These are phyloP conservation scores for Piprites chloris DNA, from an alignment of 2,113 vertebrate genomes.

Conservation along the genomic window DNA sequence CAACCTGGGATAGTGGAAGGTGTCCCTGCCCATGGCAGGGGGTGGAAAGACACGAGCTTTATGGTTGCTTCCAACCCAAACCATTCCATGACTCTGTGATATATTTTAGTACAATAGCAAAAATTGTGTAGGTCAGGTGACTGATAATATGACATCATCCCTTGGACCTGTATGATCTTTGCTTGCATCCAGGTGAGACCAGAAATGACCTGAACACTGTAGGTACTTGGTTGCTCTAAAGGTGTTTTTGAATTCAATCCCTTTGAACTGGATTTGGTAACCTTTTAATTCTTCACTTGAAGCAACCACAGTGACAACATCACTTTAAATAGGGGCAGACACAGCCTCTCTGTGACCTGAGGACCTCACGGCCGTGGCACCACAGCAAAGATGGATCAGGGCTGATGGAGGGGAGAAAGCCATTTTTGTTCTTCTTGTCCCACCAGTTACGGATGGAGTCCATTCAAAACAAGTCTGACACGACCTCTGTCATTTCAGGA, in stretches of 20 bases:
- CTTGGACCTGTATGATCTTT: neutral
- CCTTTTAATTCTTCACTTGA: neutral
- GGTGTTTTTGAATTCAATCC: neutral
- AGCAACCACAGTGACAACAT: rapidly evolving
- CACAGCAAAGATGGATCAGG: rapidly evolving
- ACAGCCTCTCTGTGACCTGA: neutral
- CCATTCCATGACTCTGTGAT: neutral
- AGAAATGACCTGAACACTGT: rapidly evolving
- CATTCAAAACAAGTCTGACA: neutral
- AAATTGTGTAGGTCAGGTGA: neutral
- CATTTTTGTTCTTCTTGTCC: neutral
- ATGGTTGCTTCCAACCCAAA: neutral
- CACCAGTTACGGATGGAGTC: neutral
- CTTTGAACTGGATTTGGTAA: no score
- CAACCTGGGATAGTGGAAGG: rapidly evolving
- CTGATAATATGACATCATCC: rapidly evolving
- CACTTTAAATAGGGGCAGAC: neutral
- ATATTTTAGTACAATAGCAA: neutral
- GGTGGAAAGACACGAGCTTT: rapidly evolving
- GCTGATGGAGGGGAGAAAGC: neutral
- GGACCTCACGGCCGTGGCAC: no score
- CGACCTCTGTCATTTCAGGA: neutral
- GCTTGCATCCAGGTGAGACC: neutral
- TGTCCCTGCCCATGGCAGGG: neutral
- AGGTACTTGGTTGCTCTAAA: neutral